Percentiles rank a stretch among this genome's conserved stretches.
Conservation (phyloP, 2,797 vertebrate species). For the Pteronotus mesoamericanus region DNA sequence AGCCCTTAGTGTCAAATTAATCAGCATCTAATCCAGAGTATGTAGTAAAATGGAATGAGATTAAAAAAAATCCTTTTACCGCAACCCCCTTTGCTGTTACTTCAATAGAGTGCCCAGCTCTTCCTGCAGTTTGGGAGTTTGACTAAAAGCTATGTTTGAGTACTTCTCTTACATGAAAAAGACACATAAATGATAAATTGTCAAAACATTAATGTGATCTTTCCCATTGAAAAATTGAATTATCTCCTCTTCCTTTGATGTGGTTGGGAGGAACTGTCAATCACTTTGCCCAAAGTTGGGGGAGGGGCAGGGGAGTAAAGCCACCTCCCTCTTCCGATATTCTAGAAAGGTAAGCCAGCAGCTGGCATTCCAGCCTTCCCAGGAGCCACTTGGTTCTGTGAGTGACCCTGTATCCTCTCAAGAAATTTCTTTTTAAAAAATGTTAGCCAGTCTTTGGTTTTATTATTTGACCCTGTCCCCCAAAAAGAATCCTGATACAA, state of each 20-base stretch:
- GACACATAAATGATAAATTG: conserved; percentile 63
- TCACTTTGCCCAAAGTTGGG: not conserved
- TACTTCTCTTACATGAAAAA: conserved; percentile 67
- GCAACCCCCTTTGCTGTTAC: not conserved
- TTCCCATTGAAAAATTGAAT: conserved; percentile 1
- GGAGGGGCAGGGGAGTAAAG: not conserved
- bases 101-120: conserved; percentile 65
- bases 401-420: not conserved
- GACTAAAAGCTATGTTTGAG: conserved; percentile 72
- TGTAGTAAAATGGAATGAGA: conserved; percentile 75
- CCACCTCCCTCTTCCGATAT: not conserved
- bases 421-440: not conserved
- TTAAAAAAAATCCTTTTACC: not conserved
- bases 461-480: not conserved
- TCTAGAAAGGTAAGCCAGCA: not conserved
- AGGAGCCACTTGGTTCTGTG: not conserved
- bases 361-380: no score
- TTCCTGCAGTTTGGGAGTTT: conserved; percentile 57
- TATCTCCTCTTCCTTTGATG: conserved; percentile 13
- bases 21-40: conserved; percentile 81
- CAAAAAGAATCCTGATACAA: not conserved
- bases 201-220: conserved; percentile 66
- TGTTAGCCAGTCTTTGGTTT: not conserved
- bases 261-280: not conserved
- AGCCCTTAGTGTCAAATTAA: conserved; percentile 81